Base-by-base conservation (phyloP, 2,113 vertebrate species). In the Lonchura striata region DNA sequence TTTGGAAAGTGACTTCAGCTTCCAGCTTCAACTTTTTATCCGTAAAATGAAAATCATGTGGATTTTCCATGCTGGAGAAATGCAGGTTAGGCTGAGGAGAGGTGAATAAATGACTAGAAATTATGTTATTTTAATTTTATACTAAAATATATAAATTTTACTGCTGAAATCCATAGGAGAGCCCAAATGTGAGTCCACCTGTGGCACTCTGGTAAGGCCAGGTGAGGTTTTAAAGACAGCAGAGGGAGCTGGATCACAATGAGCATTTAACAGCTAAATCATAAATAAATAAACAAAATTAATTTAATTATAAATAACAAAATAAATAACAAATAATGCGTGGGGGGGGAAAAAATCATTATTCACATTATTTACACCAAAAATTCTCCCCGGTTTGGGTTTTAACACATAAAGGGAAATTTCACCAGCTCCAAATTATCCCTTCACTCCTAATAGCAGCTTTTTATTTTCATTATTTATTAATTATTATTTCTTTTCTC, bases 241-340 rank as follows among this genome's bases (percentile, higher is more conserved):
- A 97, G 97, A 60, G 95, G 96, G 94, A 90, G 52, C 93, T 91
- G 81, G 31, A n/a, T 3, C 24, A 41, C 84, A 86, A 50, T 12
- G 4, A 16, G 27, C 22, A 21, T 27, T 11, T 7, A 28, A 16
- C 5, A 54, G 31, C 31, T 13, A 3, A 77, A 41, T 11, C 24
- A 24, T 16, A 24, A 57, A 24, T 15, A 47, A 44, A 44, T 44
- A 44, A 44, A n/a, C n/a, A n/a, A 17, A 17, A 44, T 16, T 3
- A 2, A 24, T 35, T 11, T 7, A 11, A 59, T 35, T 1, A 35
- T 21, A n/a, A 57, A 23, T 11, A 7, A 33, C 11, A 3, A 80
- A 49, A 33, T 13, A 3, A 80, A 49, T 1, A 7, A 17, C 0
- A 2, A n/a, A n/a, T n/a, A n/a, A n/a, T n/a, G n/a, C n/a, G n/a